Percentiles rank a stretch among this genome's conserved stretches.
These are phyloP conservation scores for Albula glossodonta DNA, from an alignment of 2,113 vertebrate species.

Conservation along the genomic window DNA sequence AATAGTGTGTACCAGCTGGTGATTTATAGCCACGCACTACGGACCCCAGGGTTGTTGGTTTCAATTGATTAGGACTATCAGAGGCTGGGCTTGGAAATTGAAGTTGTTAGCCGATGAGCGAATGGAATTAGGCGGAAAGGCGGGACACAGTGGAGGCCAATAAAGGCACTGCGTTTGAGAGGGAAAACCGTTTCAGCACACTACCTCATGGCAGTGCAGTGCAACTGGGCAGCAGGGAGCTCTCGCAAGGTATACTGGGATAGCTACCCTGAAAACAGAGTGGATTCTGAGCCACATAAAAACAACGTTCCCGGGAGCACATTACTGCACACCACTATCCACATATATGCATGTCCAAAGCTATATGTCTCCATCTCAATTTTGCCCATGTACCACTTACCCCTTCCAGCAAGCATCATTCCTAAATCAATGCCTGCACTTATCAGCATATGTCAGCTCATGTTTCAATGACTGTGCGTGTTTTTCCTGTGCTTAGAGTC, in stretches of 20 bases:
- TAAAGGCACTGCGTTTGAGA: background rate
- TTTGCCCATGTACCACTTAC: no score
- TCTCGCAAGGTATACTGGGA: background rate
- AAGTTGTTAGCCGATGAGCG: background rate
- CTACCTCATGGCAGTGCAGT: background rate
- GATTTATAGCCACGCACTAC: background rate
- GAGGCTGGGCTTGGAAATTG: background rate
- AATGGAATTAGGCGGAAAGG: background rate
- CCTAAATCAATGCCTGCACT: no score
- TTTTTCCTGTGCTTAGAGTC: background rate
- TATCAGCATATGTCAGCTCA: background rate
- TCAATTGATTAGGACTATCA: conserved; percentile 13
- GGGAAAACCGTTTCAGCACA: background rate
- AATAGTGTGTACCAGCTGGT: background rate
- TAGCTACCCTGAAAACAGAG: background rate
- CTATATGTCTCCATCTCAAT: no score
- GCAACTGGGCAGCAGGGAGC: background rate
- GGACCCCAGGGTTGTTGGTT: background rate
- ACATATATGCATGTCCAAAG: no score
- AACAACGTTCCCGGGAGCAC: no score
- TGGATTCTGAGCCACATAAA: no score
- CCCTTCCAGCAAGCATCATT: background rate
- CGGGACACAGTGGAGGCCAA: background rate
- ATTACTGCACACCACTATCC: background rate
- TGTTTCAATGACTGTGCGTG: background rate